Evolutionary conservation across 53 echinoderm and acorn worm species (phyloP), one percentile per base, ranked within the genome.

Genomic region (Holothuria leucospilota): DNA sequence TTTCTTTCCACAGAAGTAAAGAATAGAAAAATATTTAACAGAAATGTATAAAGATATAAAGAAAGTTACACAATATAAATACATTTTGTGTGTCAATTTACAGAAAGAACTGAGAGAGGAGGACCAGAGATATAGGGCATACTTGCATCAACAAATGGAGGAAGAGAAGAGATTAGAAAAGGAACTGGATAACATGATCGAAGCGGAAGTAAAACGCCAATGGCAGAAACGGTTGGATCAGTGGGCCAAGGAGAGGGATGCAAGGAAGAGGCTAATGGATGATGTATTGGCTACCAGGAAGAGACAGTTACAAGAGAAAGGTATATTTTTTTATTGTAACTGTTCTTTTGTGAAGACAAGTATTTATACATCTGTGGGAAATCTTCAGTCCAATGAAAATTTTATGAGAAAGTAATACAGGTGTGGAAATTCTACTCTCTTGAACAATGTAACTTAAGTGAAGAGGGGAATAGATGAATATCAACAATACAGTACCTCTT

Each of bases 181-280:
- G 28, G 95, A 92, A 88, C 92, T 99, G 28, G 99, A 99, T 81
- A 51, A 40, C 59, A 91, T 99, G 85, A 84, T 99, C 25, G 86
- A 94, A 39, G 87, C 90, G 0, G 99, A 99, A 84, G 99, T 99
- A 16, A 87, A 92, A 84, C 81, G 92, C 53, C 99, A 95, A 60
- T 99, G 99, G 99, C 95, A 95, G 92, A 99, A 99, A 89, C 83
- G 95, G 20, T 89, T 99, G 4, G 89, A 93, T 28, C 94, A 99
- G 58, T 99, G 99, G 99, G 94, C 93, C 29, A 88, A 88, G 84
- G 91, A 95, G 86, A 89, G 93, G 58, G 90, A 90, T 30, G 99
- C 99, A 23, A 88, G 99, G n/a, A 99, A 91, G 85, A 71, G 87
- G 42, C 92, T 99, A 6, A 99, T 99, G 99, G 87, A 95, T 29